phyloP scores from a whole-genome alignment of 2,113 vertebrate species.

The Meles meles region DNA sequence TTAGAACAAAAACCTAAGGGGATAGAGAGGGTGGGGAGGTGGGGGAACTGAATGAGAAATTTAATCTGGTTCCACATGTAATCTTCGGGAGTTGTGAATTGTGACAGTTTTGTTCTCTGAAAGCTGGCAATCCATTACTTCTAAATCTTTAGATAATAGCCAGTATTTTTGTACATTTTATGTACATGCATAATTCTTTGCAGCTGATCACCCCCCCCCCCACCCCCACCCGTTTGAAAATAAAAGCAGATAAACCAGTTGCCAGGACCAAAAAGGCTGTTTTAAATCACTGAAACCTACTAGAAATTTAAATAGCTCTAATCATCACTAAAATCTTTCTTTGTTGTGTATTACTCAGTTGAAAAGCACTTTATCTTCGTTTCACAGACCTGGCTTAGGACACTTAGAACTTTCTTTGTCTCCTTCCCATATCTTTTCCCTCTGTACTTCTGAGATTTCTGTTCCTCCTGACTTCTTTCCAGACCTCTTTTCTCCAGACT shows the following conservation, averaged over 20 bases:
- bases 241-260: slow-evolving; percentile 25
- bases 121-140: background rate
- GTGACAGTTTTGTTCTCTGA: background rate
- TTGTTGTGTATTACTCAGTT: background rate
- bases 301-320: slow-evolving; percentile 11
- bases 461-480: background rate
- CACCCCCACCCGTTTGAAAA: background rate
- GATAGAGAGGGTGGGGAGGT: accelerated
- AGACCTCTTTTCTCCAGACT: background rate
- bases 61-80: background rate
- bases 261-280: background rate
- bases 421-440: background rate
- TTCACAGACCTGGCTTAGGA: background rate
- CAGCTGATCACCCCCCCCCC: accelerated
- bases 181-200: background rate
- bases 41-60: background rate
- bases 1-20: background rate
- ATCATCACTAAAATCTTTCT: background rate
- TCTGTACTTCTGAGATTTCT: background rate
- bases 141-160: background rate
- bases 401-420: background rate
- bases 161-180: background rate
- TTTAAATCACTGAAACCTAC: background rate
- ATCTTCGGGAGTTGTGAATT: background rate
- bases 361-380: background rate